These are phyloP conservation scores for Halesus radiatus DNA, from an alignment of 1,140 invertebrate genomes.

Conservation along the genomic window DNA sequence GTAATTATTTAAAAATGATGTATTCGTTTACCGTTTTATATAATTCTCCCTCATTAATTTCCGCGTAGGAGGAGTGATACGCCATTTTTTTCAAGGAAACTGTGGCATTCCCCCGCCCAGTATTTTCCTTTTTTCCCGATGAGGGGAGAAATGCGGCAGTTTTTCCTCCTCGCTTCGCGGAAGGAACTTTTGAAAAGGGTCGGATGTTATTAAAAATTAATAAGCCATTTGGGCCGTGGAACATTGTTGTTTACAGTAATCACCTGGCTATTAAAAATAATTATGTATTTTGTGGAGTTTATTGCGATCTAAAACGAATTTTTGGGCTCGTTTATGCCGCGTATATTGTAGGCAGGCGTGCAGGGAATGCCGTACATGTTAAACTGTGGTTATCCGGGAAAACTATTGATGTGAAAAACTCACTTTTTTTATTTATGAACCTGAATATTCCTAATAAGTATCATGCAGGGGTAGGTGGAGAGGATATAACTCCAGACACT, in stretches of 20 bases:
- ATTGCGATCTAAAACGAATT: constrained; percentile 5
- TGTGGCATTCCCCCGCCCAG: background rate
- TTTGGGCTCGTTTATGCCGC: background rate
- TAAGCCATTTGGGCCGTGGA: constrained; percentile 48
- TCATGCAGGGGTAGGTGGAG: no score
- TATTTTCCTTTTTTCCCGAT: constrained; percentile 2
- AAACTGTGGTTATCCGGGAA: no score
- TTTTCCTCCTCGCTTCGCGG: constrained; percentile 18
- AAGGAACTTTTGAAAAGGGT: constrained; percentile 56
- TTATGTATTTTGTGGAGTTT: constrained; percentile 31
- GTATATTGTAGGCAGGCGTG: background rate
- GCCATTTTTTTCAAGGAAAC: constrained; percentile 24
- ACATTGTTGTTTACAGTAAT: constrained; percentile 16
- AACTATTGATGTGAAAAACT: no score
- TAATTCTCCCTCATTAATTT: no score
- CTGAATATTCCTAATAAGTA: no score
- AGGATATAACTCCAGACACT: no score
- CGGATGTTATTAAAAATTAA: constrained; percentile 58
- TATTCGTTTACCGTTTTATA: no score
- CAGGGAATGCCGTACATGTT: no score
- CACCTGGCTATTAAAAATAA: constrained; percentile 23
- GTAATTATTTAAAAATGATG: no score
- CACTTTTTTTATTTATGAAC: no score
- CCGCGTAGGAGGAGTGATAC: no score
- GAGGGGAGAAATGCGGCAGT: background rate